Evolutionary conservation across 1,140 invertebrate genomes (phyloP), one percentile per base, ranked within the genome.

Genomic region (Zaprionus vittiger): DNA sequence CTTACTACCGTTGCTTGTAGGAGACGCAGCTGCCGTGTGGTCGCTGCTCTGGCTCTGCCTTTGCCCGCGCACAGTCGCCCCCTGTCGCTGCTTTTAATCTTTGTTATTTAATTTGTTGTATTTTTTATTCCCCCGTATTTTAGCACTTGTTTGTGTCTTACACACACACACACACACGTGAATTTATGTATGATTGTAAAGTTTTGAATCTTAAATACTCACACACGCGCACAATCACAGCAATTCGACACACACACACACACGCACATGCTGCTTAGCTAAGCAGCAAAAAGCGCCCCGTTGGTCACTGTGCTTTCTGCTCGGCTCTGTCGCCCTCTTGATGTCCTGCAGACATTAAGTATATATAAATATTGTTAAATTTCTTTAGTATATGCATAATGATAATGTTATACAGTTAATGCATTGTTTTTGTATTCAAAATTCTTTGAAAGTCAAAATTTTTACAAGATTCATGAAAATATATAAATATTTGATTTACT

Each of bases 101-200:
- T 34, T 38, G 5, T 24, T 59, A 24, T 14, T 47, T 62, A 38
- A 54, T 26, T 47, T 37, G 38, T 55, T 26, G 56, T 41, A 17
- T 4, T 54, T 34, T 73, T 61, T 49, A 41, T 22, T 31, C 37
- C 24, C 34, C 31, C 31, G 54, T 28, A 24, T 54, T 73, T 60
- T 73, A 59, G 24, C 71, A 73, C 64, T 69, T 74, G 66, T 14
- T 34, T 57, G 62, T 37, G 66, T 38, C 17, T 62, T 69, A 20
- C 34, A 49, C 22, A 34, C 41, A 24, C 22, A 34, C 15, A 24
- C 47, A 20, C 17, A 55, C 9, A 26, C 7, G 26, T 64, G 34
- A 26, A 38, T 41, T 22, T 65, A 37, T 31, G 24, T 38, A 54
- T 54, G 49, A 14, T 22, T 73, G 17, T 73, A 54, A 61, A 61